Evolutionary conservation across 2,797 vertebrate species (phyloP).

Genomic region (Enoplosus armatus): DNA sequence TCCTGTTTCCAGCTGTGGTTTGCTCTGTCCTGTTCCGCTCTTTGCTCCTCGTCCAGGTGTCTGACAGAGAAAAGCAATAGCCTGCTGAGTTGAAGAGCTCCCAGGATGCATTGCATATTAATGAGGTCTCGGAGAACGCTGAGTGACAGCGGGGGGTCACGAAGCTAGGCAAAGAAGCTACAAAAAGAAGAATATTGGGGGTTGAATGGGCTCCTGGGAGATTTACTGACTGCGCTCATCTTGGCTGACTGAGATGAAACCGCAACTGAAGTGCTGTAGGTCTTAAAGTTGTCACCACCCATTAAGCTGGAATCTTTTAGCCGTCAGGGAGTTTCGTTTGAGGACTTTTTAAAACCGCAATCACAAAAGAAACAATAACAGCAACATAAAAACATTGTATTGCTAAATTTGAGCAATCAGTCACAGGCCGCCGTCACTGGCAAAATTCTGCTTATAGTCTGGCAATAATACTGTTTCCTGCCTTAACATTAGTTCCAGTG

Average conservation of each 20-base stretch:
- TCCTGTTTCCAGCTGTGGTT: conserved; percentile 68
- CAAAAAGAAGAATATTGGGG: background rate
- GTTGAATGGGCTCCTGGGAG: conserved; percentile 32
- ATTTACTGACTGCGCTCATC: conserved; percentile 47
- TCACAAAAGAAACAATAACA: conserved; percentile 47
- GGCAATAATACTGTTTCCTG: conserved; percentile 19
- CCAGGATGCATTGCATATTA: conserved; percentile 28
- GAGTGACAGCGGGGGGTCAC: conserved; percentile 15
- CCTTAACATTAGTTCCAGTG: conserved; percentile 18
- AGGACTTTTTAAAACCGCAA: conserved; percentile 32
- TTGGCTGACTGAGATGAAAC: conserved; percentile 53
- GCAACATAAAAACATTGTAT: conserved; percentile 37
- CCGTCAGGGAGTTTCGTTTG: conserved; percentile 3
- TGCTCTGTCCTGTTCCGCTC: conserved; percentile 23
- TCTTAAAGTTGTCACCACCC: conserved; percentile 60
- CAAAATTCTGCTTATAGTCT: conserved; percentile 22
- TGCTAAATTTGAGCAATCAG: conserved; percentile 30
- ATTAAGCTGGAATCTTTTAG: conserved; percentile 41
- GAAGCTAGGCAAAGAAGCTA: conserved; percentile 12
- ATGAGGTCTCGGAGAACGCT: conserved; percentile 7
- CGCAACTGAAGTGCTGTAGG: conserved; percentile 36
- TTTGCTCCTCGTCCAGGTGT: conserved; percentile 60
- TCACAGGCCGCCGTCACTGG: conserved; percentile 15
- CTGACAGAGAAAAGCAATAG: conserved; percentile 27
- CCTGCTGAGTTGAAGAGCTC: conserved; percentile 40